A percentile compares a stretch with the other conserved stretches of the same genome.
Evolutionary conservation across 2,888 invertebrate genomes (phyloP).

Genomic region (Hololepta plana): DNA sequence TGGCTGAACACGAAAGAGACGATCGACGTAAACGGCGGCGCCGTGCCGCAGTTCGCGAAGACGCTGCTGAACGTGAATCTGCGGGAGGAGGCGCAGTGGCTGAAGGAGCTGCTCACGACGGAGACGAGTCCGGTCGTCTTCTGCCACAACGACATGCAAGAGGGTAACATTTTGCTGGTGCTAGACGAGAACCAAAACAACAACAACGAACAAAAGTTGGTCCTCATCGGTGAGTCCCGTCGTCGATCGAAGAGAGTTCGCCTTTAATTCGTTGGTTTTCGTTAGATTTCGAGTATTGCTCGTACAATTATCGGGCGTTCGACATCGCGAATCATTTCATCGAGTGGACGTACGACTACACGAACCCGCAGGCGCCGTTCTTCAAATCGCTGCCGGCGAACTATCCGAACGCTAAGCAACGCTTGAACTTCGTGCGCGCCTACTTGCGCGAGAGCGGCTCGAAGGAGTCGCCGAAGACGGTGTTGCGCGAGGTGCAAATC

Average conservation of each 20-base stretch:
- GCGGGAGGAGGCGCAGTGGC: constrained; percentile 49
- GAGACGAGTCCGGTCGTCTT: constrained; percentile 70
- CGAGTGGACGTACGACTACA: constrained; percentile 86
- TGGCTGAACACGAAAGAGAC: constrained; percentile 46
- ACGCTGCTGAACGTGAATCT: constrained; percentile 29
- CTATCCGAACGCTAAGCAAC: constrained; percentile 63
- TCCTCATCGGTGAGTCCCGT: constrained; percentile 22
- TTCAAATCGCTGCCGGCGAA: constrained; percentile 48
- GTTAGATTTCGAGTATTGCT: constrained; percentile 82
- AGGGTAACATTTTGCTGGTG: constrained; percentile 53
- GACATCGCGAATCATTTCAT: constrained; percentile 90
- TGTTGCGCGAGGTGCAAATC: constrained; percentile 51
- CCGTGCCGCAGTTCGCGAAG: constrained; percentile 19
- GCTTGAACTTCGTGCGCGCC: constrained; percentile 36
- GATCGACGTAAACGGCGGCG: constrained; percentile 23
- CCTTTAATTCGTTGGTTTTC: constrained; percentile 3
- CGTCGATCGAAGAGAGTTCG: not conserved
- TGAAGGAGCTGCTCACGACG: constrained; percentile 39
- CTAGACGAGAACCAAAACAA: constrained; percentile 22
- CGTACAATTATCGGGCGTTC: constrained; percentile 85
- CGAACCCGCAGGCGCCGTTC: constrained; percentile 55
- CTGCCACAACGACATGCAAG: constrained; percentile 90
- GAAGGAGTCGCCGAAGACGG: constrained; percentile 18
- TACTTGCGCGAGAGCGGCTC: constrained; percentile 31
- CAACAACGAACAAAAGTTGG: constrained; percentile 18